Base-by-base conservation (phyloP, 2,888 invertebrate species). In the Spisula solida region DNA sequence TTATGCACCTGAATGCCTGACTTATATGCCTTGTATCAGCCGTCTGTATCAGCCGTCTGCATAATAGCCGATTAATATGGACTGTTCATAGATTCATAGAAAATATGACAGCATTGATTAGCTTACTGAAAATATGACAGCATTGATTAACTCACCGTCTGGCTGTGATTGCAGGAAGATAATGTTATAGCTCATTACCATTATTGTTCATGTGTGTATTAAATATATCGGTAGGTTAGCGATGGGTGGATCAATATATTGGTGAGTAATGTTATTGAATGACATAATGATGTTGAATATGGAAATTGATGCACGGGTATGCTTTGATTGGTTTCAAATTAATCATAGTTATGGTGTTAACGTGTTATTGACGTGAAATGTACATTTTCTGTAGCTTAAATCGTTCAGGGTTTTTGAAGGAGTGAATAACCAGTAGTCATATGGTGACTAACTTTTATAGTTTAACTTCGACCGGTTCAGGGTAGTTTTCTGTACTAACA, bases 101-200 rank as follows among this genome's bases (percentile, higher is more conserved):
- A 16, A 75, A 75, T 75, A 75, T 31, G 75, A 75, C 31, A 25
- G 8, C 75, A 75, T 75, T 75, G 75, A 75, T 75, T 75, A 75
- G 14, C 31, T 16, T 2, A 31, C 75, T 34, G 75, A 31, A 16
- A 75, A 75, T 75, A 75, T 31, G 75, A 75, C 31, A 25, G 8
- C 75, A 75, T 75, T 75, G 75, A 75, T 75, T 75, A 75, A 31
- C 31, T 16, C 14, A 31, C 75, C 18, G 75, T 75, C 75, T 31
- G 75, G 16, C 14, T 34, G 31, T 31, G 34, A 75, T 75, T 75
- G 75, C 18, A 31, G 31, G 31, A 18, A 16, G 31, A 75, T 75
- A 34, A 75, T 12, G 18, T 34, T 31, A 12, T 75, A 34, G 18
- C 75, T 75, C 34, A 75, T 75, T 75, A 75, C 34, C 75, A 34